A percentile compares a stretch with the other conserved stretches of the same genome.
Conservation (phyloP, 2,888 invertebrate genomes). For the Lymantria dispar region DNA sequence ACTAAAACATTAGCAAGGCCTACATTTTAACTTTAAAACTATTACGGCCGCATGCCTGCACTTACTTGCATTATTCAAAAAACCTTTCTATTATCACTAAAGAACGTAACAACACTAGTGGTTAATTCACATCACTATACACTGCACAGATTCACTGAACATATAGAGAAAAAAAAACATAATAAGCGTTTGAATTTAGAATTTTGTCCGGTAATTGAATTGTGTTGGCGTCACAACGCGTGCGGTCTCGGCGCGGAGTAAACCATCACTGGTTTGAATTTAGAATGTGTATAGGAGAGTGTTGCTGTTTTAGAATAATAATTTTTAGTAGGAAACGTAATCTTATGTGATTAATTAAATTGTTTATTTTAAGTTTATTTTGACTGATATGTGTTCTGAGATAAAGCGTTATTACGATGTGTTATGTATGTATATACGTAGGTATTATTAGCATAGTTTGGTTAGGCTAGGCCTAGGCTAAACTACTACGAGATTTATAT, state of each 20-base stretch:
- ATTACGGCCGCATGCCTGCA: slow-evolving; percentile 11
- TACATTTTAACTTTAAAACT: slow-evolving; percentile 20
- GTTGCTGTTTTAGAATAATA: slow-evolving; percentile 17
- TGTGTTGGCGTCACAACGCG: slow-evolving; percentile 18
- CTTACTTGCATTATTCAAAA: slow-evolving; percentile 29
- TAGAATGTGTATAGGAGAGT: slow-evolving; percentile 10
- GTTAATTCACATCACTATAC: slow-evolving; percentile 9
- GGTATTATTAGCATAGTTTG: neutral
- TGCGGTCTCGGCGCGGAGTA: slow-evolving; percentile 32
- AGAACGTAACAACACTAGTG: slow-evolving; percentile 6
- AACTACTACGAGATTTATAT: too few relatives aligned
- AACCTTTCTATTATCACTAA: slow-evolving; percentile 13
- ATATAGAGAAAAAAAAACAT: slow-evolving; percentile 8
- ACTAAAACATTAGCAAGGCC: slow-evolving; percentile 19
- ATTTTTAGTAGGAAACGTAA: neutral
- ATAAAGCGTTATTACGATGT: neutral
- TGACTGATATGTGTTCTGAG: neutral
- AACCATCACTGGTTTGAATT: slow-evolving; percentile 42
- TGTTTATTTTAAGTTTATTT: neutral
- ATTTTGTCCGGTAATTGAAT: slow-evolving; percentile 6
- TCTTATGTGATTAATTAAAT: neutral
- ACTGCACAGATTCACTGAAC: slow-evolving; percentile 23
- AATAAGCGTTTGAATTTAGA: slow-evolving; percentile 5
- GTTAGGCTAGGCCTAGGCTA: too few relatives aligned
- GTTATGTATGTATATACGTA: neutral